These are phyloP conservation scores for Melanogrammus aeglefinus DNA, from an alignment of 2,797 vertebrate species.

Conservation along the genomic window DNA sequence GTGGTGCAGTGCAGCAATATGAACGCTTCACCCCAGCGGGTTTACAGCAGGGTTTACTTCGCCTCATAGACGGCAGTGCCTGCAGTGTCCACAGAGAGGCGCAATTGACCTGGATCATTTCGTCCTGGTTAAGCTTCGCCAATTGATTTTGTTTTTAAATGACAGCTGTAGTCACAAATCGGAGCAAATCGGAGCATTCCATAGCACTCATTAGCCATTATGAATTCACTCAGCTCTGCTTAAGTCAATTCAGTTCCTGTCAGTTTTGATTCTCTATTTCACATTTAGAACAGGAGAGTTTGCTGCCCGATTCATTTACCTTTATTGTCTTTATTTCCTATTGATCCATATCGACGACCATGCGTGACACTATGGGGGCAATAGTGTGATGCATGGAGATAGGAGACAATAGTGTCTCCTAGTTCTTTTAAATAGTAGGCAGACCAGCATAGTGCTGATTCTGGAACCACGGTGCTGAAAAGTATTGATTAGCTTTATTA, in stretches of 20 bases:
- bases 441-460: conserved; percentile 22
- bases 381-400: no score
- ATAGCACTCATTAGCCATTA: background rate
- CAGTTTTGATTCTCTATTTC: conserved; percentile 25
- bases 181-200: background rate
- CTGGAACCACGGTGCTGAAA: background rate
- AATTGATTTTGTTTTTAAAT: background rate
- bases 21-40: conserved; percentile 17
- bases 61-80: conserved; percentile 19
- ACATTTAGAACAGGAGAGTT: conserved; percentile 42
- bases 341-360: conserved; percentile 42
- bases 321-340: conserved; percentile 20
- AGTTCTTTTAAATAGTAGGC: conserved; percentile 36
- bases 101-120: conserved; percentile 28
- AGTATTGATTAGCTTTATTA: background rate
- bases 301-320: conserved; percentile 33
- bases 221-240: background rate
- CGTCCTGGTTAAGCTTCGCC: conserved; percentile 16
- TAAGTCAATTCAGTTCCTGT: background rate
- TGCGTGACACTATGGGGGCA: conserved; percentile 17
- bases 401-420: conserved; percentile 11
- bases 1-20: conserved; percentile 61
- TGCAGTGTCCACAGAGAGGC: conserved; percentile 27
- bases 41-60: background rate
- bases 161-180: background rate